Conservation (phyloP, 2,113 vertebrate genomes). For the Philantomba maxwellii region DNA sequence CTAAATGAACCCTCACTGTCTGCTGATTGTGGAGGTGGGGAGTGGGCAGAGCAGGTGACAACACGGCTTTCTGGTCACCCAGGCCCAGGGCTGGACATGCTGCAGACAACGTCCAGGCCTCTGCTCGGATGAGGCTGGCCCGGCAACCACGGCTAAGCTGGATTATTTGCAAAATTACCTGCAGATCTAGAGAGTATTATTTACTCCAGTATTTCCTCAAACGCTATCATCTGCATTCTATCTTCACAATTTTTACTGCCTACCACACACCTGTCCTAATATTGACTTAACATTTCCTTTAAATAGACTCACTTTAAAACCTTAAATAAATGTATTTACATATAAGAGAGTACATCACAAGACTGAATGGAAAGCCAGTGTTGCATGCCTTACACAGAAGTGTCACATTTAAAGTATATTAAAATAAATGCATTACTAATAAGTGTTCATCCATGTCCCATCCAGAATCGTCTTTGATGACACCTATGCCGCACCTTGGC, state of each 20-base stretch:
- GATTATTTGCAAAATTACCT: not conserved
- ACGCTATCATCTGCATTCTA: not conserved
- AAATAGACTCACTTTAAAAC: not conserved
- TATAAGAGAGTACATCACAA: not conserved
- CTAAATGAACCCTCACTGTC: not conserved
- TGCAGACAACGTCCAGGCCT: not conserved
- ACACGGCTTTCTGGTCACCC: not conserved
- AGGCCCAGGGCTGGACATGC: not conserved
- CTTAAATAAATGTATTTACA: not conserved
- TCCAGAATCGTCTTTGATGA: not conserved
- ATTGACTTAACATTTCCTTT: not conserved
- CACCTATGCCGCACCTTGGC: not conserved
- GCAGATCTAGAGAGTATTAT: not conserved
- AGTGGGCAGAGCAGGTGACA: not conserved
- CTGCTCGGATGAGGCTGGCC: not conserved
- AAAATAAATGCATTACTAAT: not conserved
- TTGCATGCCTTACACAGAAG: not conserved
- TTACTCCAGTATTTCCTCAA: not conserved
- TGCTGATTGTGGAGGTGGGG: not conserved
- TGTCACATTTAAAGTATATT: not conserved
- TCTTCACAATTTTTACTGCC: not conserved
- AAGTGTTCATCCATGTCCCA: not conserved
- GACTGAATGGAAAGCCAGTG: not conserved
- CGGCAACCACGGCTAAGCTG: not conserved
- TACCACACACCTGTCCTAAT: rapidly evolving